Percentiles rank a stretch among this genome's conserved stretches.
Conservation (phyloP, 2,797 vertebrate genomes). For the Myripristis jacobus region DNA sequence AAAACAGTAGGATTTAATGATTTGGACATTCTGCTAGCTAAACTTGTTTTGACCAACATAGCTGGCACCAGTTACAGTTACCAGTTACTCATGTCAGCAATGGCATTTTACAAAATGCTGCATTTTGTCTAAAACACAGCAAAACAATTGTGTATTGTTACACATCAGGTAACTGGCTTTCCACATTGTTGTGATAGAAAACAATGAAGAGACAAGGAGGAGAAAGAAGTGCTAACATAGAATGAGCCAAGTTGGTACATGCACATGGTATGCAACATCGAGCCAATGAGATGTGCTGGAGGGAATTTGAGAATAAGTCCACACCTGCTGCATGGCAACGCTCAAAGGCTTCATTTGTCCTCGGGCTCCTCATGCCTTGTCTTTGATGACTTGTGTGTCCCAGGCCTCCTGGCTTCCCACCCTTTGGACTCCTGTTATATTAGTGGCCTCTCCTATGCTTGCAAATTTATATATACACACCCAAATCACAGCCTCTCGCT, state of each 20-base stretch:
- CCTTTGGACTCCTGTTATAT: slow-evolving; percentile 51
- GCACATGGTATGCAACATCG: neutral
- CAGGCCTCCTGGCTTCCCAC: slow-evolving; percentile 50
- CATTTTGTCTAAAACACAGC: no score
- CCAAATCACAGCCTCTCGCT: slow-evolving; percentile 73
- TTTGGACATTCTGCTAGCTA: no score
- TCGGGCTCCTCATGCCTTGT: slow-evolving; percentile 9
- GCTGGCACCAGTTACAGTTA: no score
- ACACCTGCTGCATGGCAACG: neutral
- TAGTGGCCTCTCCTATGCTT: slow-evolving; percentile 60
- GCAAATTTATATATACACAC: slow-evolving; percentile 66
- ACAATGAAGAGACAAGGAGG: no score
- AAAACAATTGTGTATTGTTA: no score
- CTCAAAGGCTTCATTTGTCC: neutral
- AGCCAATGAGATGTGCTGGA: neutral
- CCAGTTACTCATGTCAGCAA: no score
- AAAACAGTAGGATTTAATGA: no score
- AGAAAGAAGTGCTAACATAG: neutral
- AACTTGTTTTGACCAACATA: no score
- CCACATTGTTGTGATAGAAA: no score
- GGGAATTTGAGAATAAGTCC: slow-evolving; percentile 3
- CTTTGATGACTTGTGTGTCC: slow-evolving; percentile 53
- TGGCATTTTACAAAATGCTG: no score
- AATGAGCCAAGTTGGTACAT: slow-evolving; percentile 2
- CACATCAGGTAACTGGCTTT: no score